Conservation (phyloP, 2,113 vertebrate species). For the Mastomys natalensis region DNA sequence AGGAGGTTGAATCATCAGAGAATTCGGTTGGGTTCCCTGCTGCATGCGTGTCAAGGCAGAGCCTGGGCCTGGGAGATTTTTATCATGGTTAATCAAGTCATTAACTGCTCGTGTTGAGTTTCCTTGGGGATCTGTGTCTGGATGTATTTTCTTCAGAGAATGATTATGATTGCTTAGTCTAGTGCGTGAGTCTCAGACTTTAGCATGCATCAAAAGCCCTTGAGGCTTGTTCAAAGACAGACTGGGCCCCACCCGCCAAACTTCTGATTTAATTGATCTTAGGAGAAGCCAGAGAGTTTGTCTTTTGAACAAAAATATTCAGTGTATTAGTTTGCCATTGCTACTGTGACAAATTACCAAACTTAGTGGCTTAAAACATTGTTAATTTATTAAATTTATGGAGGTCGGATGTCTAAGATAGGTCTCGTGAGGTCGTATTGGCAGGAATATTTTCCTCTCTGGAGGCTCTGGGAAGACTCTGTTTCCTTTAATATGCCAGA, state of each 20-base stretch:
- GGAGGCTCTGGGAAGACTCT: background rate
- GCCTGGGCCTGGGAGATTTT: conserved; percentile 56
- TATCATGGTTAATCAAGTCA: conserved; percentile 66
- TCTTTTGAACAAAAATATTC: background rate
- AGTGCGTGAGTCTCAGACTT: conserved; percentile 1
- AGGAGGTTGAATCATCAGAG: conserved; percentile 50
- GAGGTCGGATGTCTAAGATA: conserved; percentile 11
- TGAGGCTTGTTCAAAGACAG: conserved; percentile 10
- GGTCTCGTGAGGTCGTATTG: background rate
- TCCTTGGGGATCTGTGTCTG: conserved; percentile 56
- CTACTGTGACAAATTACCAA: conserved; percentile 52
- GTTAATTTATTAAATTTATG: background rate
- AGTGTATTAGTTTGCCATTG: conserved; percentile 49
- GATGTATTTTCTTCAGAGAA: conserved; percentile 62
- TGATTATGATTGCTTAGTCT: conserved; percentile 55
- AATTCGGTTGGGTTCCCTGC: conserved; percentile 45
- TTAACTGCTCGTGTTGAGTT: conserved; percentile 49
- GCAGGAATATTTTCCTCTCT: background rate
- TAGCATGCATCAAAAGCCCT: background rate
- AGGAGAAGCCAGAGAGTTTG: background rate
- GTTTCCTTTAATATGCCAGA: background rate
- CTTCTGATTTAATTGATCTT: conserved; percentile 45
- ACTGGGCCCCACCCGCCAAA: conserved; percentile 11
- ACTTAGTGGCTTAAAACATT: background rate
- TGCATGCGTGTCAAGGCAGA: conserved; percentile 57